Evolutionary conservation across 2,888 invertebrate genomes (phyloP).

Genomic region (Epirrhoe tristata): DNA sequence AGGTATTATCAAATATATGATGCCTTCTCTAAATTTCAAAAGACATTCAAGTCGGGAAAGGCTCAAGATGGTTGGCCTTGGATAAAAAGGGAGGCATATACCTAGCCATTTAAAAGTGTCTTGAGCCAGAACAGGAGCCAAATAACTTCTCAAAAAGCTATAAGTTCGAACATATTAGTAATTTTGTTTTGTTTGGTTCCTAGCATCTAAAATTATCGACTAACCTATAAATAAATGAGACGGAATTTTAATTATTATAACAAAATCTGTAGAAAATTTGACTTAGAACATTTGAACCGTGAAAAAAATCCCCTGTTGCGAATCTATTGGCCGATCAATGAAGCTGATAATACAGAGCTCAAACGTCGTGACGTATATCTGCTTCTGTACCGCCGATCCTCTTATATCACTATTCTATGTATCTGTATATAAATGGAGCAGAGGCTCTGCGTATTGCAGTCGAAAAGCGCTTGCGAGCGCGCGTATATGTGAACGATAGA

Average conservation of each 20-base stretch:
- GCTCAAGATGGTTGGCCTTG: too few relatives aligned
- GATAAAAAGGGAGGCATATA: too few relatives aligned
- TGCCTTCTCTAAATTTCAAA: too few relatives aligned
- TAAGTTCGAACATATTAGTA: too few relatives aligned
- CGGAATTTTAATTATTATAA: neutral
- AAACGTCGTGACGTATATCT: slow-evolving; percentile 22
- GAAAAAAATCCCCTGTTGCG: slow-evolving; percentile 10
- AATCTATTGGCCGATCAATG: slow-evolving; percentile 16
- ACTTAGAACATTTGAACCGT: neutral
- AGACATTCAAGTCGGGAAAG: too few relatives aligned
- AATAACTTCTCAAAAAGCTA: too few relatives aligned
- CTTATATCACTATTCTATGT: slow-evolving; percentile 66
- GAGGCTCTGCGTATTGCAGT: slow-evolving; percentile 72
- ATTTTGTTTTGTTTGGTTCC: too few relatives aligned
- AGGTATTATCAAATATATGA: too few relatives aligned
- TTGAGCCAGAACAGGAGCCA: too few relatives aligned
- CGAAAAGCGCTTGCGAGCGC: slow-evolving; percentile 75
- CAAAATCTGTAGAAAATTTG: neutral
- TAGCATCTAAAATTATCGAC: too few relatives aligned
- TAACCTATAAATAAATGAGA: neutral
- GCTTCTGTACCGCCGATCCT: slow-evolving; percentile 57
- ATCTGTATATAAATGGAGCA: slow-evolving; percentile 79
- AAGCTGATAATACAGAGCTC: slow-evolving; percentile 17
- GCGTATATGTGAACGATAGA: slow-evolving; percentile 56
- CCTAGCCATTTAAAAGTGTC: too few relatives aligned